Conservation (phyloP, 2,797 vertebrate genomes). For the Leptoclinus maculatus region DNA sequence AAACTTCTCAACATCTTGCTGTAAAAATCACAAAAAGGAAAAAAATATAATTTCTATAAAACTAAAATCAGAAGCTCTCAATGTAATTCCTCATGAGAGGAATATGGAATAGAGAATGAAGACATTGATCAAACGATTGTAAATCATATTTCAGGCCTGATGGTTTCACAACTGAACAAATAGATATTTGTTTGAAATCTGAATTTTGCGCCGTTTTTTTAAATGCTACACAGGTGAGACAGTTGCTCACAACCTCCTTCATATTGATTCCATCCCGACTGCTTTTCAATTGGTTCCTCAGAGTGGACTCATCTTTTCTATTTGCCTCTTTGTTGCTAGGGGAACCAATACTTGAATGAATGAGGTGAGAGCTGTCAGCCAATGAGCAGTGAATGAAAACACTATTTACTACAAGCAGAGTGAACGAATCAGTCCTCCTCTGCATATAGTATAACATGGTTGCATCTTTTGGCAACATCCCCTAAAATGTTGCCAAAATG, state of each 20-base stretch:
- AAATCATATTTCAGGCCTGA: background rate
- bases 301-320: slow-evolving; percentile 72
- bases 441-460: background rate
- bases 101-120: background rate
- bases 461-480: background rate
- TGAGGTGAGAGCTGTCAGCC: slow-evolving; percentile 72
- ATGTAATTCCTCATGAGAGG: background rate
- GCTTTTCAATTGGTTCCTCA: slow-evolving; percentile 67
- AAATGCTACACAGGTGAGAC: slow-evolving; percentile 22
- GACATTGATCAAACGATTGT: background rate
- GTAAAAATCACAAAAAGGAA: slow-evolving; percentile 50
- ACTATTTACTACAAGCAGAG: slow-evolving; percentile 57
- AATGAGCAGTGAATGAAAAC: slow-evolving; percentile 71
- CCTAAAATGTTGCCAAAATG: background rate
- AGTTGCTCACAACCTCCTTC: slow-evolving; percentile 31
- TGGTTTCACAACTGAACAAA: background rate
- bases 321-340: slow-evolving; percentile 82
- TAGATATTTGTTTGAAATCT: background rate
- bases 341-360: slow-evolving; percentile 78
- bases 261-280: slow-evolving; percentile 39
- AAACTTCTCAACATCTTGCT: slow-evolving; percentile 99
- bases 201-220: background rate
- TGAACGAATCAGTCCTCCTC: slow-evolving; percentile 19
- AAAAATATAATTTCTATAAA: background rate
- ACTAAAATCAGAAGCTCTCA: background rate